These are phyloP conservation scores for Zenarchopterus dispar DNA, from an alignment of 2,797 vertebrate species.

Conservation along the genomic window DNA sequence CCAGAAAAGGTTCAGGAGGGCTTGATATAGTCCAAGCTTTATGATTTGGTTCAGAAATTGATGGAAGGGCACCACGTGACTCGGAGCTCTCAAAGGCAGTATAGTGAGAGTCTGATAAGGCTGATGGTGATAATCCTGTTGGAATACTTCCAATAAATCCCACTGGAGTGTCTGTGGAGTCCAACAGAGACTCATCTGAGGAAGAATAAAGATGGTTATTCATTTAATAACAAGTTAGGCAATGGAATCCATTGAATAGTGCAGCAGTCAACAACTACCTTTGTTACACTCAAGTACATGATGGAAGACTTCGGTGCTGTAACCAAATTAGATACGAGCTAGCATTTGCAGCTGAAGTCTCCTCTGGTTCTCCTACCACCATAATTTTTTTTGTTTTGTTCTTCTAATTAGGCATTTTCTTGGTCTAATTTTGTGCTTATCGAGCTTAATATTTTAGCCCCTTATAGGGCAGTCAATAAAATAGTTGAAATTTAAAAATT, in stretches of 20 bases:
- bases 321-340: too few relatives aligned
- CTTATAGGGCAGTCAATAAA: too few relatives aligned
- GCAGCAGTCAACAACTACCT: background rate
- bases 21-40: constrained; percentile 45
- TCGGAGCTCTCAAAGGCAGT: constrained; percentile 55
- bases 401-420: too few relatives aligned
- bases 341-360: too few relatives aligned
- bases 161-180: constrained; percentile 34
- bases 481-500: too few relatives aligned
- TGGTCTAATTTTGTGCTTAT: too few relatives aligned
- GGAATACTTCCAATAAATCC: constrained; percentile 51
- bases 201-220: constrained; percentile 15
- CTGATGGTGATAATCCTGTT: constrained; percentile 55
- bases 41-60: constrained; percentile 45
- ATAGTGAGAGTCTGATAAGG: constrained; percentile 63
- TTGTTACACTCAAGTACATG: too few relatives aligned
- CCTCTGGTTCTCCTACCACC: too few relatives aligned
- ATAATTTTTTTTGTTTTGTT: too few relatives aligned
- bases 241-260: background rate
- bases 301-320: too few relatives aligned
- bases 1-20: constrained; percentile 35
- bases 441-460: too few relatives aligned
- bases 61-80: constrained; percentile 52
- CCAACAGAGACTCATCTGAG: constrained; percentile 63
- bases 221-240: constrained; percentile 2